phyloP scores from a whole-genome alignment of 1,140 invertebrate genomes.

The Callitettix versicolor region DNA sequence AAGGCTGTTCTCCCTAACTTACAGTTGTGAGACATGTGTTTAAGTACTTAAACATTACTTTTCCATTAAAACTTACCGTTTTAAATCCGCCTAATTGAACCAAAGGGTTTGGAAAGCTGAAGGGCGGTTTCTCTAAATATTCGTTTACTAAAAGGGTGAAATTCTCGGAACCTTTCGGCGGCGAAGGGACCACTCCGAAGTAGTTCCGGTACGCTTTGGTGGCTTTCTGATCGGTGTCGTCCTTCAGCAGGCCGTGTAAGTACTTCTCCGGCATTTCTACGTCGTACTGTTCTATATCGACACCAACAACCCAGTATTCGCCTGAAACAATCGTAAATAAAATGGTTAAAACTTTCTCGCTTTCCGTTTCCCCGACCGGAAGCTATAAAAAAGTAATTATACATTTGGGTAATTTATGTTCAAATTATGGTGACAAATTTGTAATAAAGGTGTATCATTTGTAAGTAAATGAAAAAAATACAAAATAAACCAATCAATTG shows the following conservation, averaged over 20 bases:
- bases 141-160: conserved; percentile 67
- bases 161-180: conserved; percentile 52
- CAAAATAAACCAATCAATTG: too few species aligned
- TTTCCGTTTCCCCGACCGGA: too few species aligned
- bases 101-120: conserved; percentile 73
- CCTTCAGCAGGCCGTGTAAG: conserved; percentile 57
- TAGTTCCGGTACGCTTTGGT: conserved; percentile 57
- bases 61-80: conserved; percentile 58
- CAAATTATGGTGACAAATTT: too few species aligned
- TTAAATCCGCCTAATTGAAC: conserved; percentile 55
- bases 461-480: too few species aligned
- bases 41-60: too few species aligned
- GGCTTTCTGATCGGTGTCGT: conserved; percentile 42
- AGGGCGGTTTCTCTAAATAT: conserved; percentile 68
- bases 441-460: too few species aligned
- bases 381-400: too few species aligned
- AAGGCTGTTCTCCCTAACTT: too few species aligned
- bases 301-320: conserved; percentile 81
- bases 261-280: conserved; percentile 59
- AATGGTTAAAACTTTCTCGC: too few species aligned
- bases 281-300: conserved; percentile 82
- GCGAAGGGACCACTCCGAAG: conserved; percentile 58
- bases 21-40: too few species aligned
- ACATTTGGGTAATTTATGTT: too few species aligned
- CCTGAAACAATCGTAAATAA: conserved; percentile 38